Evolutionary conservation across 2,888 invertebrate genomes (phyloP).

Genomic region (Eupithecia centaureata): DNA sequence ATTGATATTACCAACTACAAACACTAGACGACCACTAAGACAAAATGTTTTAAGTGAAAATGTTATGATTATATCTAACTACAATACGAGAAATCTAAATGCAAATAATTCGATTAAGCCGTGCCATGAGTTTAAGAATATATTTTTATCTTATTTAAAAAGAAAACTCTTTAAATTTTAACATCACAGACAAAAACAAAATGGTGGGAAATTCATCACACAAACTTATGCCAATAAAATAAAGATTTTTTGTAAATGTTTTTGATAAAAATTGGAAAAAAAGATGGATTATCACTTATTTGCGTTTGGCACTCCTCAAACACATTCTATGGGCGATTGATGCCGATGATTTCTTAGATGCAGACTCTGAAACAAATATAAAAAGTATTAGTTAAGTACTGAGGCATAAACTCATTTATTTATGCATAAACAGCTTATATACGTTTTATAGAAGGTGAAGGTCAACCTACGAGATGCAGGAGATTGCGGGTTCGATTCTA

Average conservation of each 20-base stretch:
- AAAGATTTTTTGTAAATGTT: slow-evolving; percentile 12
- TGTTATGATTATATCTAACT: slow-evolving; percentile 16
- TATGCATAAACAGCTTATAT: too few relatives aligned
- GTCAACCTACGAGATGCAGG: too few relatives aligned
- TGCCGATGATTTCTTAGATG: slow-evolving; percentile 47
- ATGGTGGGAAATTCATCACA: slow-evolving; percentile 42
- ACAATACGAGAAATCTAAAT: slow-evolving; percentile 22
- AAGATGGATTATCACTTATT: slow-evolving; percentile 44
- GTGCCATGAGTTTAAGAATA: neutral
- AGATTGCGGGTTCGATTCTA: neutral
- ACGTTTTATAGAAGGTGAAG: too few relatives aligned
- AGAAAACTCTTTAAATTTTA: neutral
- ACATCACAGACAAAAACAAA: slow-evolving; percentile 16
- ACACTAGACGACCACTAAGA: neutral
- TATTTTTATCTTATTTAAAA: neutral
- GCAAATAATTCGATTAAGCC: slow-evolving; percentile 14
- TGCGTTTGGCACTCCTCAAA: slow-evolving; percentile 68
- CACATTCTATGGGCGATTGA: slow-evolving; percentile 59
- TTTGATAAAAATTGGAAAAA: slow-evolving; percentile 21
- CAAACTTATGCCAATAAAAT: slow-evolving; percentile 19
- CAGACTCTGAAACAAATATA: slow-evolving; percentile 57
- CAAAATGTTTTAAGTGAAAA: slow-evolving; percentile 19
- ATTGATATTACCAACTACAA: slow-evolving; percentile 1
- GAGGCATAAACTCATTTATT: too few relatives aligned
- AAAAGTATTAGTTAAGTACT: neutral